Evolutionary conservation across 53 echinoderm and acorn worm species (phyloP), one percentile per base, ranked within the genome.

Genomic region (Glandiceps talaboti): DNA sequence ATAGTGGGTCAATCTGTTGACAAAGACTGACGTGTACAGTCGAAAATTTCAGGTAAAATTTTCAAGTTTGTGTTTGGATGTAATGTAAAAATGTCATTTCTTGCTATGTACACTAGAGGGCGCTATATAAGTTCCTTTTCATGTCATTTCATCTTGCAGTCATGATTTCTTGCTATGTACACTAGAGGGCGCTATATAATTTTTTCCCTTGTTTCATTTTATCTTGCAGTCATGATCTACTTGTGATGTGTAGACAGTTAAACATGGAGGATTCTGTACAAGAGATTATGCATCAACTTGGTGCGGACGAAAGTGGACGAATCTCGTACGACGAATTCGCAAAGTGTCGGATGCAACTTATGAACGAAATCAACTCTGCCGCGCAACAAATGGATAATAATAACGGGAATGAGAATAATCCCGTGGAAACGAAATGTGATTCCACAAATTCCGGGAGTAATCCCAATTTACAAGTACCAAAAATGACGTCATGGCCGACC

Each of bases 281-380:
- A n/a, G 89, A 94, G 73, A 87, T 91, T 75, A 94, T 94, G 89
- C 89, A 88, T 45, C 94, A 94, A 80, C 80, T 91, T 0, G 89
- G 91, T 28, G 91, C 87, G 27, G 91, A 90, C 77, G 81, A 87
- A 30, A 85, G 80, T n/a, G 94, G 94, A 14, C 82, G 91, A 25
- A 88, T 94, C 83, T 89, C 94, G 28, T 91, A 85, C 74, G 84
- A 87, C 30, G 91, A 91, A 45, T 94, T 89, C 81, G 74, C 91
- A 27, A 81, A 29, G 14, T 94, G 89, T 83, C 94, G 87, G 75
- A 85, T 81, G 28, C 85, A 89, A 80, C 85, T 91, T 27, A 80
- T 81, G 20, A 89, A 87, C 30, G 91, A 91, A 77, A 87, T 94
- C 76, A 87, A 82, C 82, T 90, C 88, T 25, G 64, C 80, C 33